These are phyloP conservation scores for Martes flavigula DNA, from an alignment of 2,797 vertebrate genomes.

Conservation along the genomic window DNA sequence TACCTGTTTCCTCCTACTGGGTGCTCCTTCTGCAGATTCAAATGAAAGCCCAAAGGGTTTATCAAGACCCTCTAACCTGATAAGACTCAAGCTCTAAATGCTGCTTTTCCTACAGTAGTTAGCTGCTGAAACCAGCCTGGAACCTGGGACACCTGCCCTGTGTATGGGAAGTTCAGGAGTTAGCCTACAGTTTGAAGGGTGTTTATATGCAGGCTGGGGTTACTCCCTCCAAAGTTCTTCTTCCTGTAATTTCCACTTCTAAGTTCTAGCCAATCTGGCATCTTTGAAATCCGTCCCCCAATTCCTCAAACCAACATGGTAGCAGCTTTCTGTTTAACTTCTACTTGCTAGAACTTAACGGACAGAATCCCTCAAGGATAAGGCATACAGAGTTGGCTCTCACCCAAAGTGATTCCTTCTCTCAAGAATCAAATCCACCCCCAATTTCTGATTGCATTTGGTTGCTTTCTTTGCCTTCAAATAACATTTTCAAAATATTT, in stretches of 20 bases:
- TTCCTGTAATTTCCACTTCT: background rate
- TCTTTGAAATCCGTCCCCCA: background rate
- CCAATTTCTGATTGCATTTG: background rate
- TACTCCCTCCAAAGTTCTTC: background rate
- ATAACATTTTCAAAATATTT: slow-evolving; percentile 14
- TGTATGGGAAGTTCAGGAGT: background rate
- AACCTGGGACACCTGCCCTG: background rate
- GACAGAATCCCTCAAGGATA: background rate
- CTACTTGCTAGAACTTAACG: background rate
- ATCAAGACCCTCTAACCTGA: background rate
- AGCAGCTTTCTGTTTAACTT: background rate
- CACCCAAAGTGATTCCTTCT: background rate
- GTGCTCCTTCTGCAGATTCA: background rate
- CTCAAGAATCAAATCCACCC: background rate
- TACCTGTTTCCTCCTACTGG: background rate
- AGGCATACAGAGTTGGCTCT: background rate
- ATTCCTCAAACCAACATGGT: background rate
- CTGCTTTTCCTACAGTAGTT: background rate
- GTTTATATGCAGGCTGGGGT: background rate
- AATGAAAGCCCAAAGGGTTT: background rate
- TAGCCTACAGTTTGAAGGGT: background rate
- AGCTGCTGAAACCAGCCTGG: background rate
- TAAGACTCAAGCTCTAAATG: background rate
- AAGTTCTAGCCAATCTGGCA: background rate
- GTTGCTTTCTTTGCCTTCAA: background rate